Base-by-base conservation (phyloP, 2,888 invertebrate genomes). In the Melieria picta region DNA sequence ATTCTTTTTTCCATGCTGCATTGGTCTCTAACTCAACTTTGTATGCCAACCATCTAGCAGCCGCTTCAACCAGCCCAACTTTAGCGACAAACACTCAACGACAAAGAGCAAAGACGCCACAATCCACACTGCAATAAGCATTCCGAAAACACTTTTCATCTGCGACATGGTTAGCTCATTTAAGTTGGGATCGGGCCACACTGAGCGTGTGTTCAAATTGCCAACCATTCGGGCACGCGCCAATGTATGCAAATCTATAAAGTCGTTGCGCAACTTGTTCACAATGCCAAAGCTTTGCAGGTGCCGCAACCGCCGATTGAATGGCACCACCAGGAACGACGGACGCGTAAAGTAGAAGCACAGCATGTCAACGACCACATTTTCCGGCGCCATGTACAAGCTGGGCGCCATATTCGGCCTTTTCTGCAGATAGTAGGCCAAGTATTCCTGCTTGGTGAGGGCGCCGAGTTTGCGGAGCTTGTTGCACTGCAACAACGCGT, bases 331-430 rank as follows among this genome's bases (percentile, higher is more conserved):
- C 10, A 83, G 78, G 55, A 74, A 81, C 1, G 83, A 81, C 52
- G 82, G 83, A 69, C 83, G 83, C 0, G 72, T 55, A 16, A 83
- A 71, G 45, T 80, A 81, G 71, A 82, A 79, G 30, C 78, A 77
- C 63, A 80, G 7, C 52, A 78, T 77, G 57, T 80, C 56, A n/a
- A 46, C 42, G 45, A 64, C 16, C 11, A 72, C n/a, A 45, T 4
- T 30, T 5, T 72, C 67, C 3, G 45, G 66, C 11, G 67, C 57
- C 5, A 63, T 46, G 58, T 56, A 58, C 10, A 63, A 67, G 5
- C 50, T n/a, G 5, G 30, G 61, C 13, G 16, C 7, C n/a, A 47
- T 67, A 3, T 58, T 16, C 4, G 13, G 13, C 11, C 16, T 7
- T 2, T 57, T 57, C 7, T 16, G 11, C 16, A 57, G 13, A 57